Evolutionary conservation across 2,888 invertebrate species (phyloP).

Genomic region (Pseudococcus longispinus): DNA sequence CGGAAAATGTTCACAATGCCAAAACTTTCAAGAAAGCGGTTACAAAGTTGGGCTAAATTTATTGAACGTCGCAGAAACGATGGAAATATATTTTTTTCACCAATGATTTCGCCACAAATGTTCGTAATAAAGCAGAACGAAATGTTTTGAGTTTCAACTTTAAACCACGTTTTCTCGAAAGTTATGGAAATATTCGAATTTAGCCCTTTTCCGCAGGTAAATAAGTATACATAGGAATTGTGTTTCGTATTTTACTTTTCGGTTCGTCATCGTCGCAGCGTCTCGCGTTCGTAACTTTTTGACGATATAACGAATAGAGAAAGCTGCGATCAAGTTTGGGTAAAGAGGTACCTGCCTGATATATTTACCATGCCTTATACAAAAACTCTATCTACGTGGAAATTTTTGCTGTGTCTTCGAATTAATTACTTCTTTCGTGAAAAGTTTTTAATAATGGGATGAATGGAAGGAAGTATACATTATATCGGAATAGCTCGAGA

Average conservation of each 20-base stretch:
- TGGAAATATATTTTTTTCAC: neutral
- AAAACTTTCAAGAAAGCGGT: conserved; percentile 31
- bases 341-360: neutral
- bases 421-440: neutral
- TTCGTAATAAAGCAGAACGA: conserved; percentile 12
- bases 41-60: conserved; percentile 20
- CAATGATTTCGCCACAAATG: conserved; percentile 21
- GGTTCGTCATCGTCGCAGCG: neutral
- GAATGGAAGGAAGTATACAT: too few relatives aligned
- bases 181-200: conserved; percentile 26
- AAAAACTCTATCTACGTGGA: neutral
- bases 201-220: conserved; percentile 14
- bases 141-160: conserved; percentile 16
- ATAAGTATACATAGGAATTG: neutral
- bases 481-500: too few relatives aligned
- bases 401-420: neutral
- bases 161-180: conserved; percentile 7
- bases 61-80: conserved; percentile 1
- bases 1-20: conserved; percentile 34
- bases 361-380: neutral
- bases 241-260: neutral
- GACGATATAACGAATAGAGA: neutral
- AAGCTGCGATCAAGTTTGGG: neutral
- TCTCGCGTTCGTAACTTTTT: neutral
- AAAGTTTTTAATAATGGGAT: neutral